phyloP scores from a whole-genome alignment of 2,888 invertebrate genomes.

The Masnerella sp. region DNA sequence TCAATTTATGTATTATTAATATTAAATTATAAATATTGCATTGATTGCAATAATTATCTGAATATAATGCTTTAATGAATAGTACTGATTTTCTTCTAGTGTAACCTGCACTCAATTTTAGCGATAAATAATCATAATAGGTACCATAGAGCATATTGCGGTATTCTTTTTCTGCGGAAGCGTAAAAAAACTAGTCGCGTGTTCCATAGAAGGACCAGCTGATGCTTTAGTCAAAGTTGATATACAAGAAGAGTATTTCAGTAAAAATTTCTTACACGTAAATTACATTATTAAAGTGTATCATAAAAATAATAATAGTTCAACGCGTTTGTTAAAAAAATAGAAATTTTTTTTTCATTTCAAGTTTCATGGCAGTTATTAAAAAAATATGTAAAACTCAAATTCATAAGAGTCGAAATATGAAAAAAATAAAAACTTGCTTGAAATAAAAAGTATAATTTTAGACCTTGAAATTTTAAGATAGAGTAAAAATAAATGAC shows the following conservation, averaged over 20 bases:
- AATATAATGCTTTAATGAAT: background rate
- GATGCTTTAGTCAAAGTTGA: background rate
- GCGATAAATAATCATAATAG: slow-evolving; percentile 29
- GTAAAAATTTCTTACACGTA: background rate
- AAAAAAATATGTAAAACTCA: slow-evolving; percentile 8
- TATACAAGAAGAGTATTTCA: background rate
- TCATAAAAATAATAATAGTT: too few relatives aligned
- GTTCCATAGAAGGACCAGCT: slow-evolving; percentile 6
- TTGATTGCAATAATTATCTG: too few relatives aligned
- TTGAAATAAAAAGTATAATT: background rate
- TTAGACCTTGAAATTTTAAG: too few relatives aligned
- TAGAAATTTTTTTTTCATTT: too few relatives aligned
- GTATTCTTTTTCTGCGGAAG: slow-evolving; percentile 23
- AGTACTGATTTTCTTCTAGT: slow-evolving; percentile 25
- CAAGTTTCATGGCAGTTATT: background rate
- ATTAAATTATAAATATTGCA: background rate
- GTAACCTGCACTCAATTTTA: background rate
- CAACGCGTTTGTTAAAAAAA: too few relatives aligned
- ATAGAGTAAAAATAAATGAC: too few relatives aligned
- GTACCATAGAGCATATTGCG: slow-evolving; percentile 13
- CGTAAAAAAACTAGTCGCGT: slow-evolving; percentile 25
- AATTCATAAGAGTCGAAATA: background rate
- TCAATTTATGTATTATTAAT: background rate
- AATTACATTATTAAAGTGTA: too few relatives aligned
- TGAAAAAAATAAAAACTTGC: background rate